phyloP scores from a whole-genome alignment of 2,113 vertebrate genomes.

The Lasiurus cinereus region DNA sequence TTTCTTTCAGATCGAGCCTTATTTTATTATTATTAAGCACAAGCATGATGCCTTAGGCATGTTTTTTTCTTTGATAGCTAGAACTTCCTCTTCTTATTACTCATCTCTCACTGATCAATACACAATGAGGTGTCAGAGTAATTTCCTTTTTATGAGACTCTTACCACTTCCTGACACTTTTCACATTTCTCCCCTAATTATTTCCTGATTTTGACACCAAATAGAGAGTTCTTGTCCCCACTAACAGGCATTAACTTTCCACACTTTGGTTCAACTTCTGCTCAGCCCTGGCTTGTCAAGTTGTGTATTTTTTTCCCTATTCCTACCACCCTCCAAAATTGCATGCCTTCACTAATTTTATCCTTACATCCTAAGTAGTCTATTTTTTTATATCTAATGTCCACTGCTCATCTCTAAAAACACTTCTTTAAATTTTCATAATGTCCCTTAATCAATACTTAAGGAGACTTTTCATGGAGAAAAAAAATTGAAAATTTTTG shows the following conservation, averaged over 20 bases:
- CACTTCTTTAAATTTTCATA: background rate
- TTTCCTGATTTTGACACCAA: slow-evolving; percentile 70
- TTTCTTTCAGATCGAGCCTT: slow-evolving; percentile 16
- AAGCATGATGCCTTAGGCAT: slow-evolving; percentile 8
- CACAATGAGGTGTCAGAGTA: slow-evolving; percentile 54
- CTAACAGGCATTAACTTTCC: background rate
- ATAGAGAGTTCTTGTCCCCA: background rate
- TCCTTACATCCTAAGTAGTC: background rate
- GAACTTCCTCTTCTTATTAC: slow-evolving; percentile 45
- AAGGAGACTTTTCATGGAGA: background rate
- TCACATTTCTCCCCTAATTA: slow-evolving; percentile 75
- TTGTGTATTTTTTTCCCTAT: background rate
- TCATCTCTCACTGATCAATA: slow-evolving; percentile 70
- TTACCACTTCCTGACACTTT: slow-evolving; percentile 69
- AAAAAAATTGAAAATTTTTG: background rate
- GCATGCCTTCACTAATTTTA: background rate
- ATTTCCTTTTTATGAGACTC: slow-evolving; percentile 70
- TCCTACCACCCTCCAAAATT: background rate
- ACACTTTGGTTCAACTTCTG: background rate
- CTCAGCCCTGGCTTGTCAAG: background rate
- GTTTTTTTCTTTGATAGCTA: slow-evolving; percentile 55
- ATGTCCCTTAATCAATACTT: background rate
- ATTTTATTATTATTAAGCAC: slow-evolving; percentile 25
- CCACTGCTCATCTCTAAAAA: background rate
- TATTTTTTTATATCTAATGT: background rate